Evolutionary conservation across 1,140 invertebrate genomes (phyloP).

Genomic region (Cylas formicarius): DNA sequence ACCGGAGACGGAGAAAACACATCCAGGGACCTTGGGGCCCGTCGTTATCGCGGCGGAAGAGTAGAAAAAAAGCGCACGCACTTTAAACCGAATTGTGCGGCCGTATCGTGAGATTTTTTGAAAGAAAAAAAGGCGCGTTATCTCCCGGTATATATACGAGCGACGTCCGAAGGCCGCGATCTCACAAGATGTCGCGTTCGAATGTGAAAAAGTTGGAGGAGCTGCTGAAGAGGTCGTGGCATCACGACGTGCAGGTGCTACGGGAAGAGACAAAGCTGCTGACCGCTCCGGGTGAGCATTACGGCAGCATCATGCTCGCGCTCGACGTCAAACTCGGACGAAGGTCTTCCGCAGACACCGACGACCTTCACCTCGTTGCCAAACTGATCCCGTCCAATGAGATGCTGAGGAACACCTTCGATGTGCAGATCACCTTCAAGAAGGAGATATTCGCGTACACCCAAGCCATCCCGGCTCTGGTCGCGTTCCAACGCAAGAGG

Average conservation of each 20-base stretch:
- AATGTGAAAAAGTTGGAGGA: conserved; percentile 31
- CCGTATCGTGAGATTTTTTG: no score
- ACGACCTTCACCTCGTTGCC: conserved; percentile 46
- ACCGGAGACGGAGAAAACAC: no score
- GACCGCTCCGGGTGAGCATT: conserved; percentile 38
- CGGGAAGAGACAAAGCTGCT: conserved; percentile 30
- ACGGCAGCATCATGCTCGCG: conserved; percentile 37
- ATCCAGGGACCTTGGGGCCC: no score
- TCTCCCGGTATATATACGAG: no score
- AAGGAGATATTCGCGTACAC: conserved; percentile 53
- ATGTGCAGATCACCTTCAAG: conserved; percentile 50
- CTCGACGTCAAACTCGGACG: conserved; percentile 31
- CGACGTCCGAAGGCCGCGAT: no score
- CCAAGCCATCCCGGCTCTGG: conserved; percentile 44
- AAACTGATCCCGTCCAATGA: conserved; percentile 53
- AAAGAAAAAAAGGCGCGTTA: no score
- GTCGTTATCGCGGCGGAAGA: no score
- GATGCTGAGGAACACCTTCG: conserved; percentile 49
- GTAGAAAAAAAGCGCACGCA: no score
- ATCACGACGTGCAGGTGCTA: conserved; percentile 30
- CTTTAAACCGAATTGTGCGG: no score
- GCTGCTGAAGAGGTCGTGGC: conserved; percentile 26
- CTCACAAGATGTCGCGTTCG: conserved; percentile 29
- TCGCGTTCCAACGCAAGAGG: conserved; percentile 45
- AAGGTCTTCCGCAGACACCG: conserved; percentile 20